A percentile compares a stretch with the other conserved stretches of the same genome.
Evolutionary conservation across 1,140 invertebrate genomes (phyloP).

Genomic region (Adelges cooleyi): DNA sequence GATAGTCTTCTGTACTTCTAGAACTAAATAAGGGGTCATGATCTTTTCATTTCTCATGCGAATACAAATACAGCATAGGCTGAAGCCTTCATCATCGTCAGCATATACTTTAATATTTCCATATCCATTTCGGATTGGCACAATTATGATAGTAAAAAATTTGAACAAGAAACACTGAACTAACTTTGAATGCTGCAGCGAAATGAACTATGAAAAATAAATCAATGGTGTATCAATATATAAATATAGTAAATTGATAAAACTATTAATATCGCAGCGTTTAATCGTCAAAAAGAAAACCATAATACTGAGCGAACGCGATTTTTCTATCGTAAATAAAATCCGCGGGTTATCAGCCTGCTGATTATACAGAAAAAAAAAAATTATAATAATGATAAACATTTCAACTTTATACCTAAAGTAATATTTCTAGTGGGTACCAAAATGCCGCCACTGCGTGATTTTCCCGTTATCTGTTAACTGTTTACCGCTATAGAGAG

Average conservation of each 20-base stretch:
- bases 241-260: too few species aligned
- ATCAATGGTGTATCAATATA: not conserved
- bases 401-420: too few species aligned
- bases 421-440: too few species aligned
- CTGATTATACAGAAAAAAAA: too few species aligned
- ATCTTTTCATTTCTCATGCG: not conserved
- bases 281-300: not conserved
- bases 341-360: too few species aligned
- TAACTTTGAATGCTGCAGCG: not conserved
- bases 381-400: too few species aligned
- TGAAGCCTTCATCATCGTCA: not conserved
- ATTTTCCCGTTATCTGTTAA: too few species aligned
- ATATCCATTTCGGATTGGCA: not conserved
- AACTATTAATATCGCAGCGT: not conserved
- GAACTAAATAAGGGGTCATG: constrained; percentile 4
- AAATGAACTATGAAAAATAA: not conserved
- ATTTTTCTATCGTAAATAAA: too few species aligned
- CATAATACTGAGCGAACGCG: not conserved
- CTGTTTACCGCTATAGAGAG: too few species aligned
- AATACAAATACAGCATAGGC: not conserved
- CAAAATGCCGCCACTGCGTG: too few species aligned
- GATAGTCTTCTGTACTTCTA: not conserved
- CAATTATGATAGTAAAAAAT: not conserved
- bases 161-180: not conserved
- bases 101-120: not conserved